Percentiles rank a stretch among this genome's conserved stretches.
These are phyloP conservation scores for Sus scrofa DNA, from an alignment of 2,113 vertebrate species.

Conservation along the genomic window DNA sequence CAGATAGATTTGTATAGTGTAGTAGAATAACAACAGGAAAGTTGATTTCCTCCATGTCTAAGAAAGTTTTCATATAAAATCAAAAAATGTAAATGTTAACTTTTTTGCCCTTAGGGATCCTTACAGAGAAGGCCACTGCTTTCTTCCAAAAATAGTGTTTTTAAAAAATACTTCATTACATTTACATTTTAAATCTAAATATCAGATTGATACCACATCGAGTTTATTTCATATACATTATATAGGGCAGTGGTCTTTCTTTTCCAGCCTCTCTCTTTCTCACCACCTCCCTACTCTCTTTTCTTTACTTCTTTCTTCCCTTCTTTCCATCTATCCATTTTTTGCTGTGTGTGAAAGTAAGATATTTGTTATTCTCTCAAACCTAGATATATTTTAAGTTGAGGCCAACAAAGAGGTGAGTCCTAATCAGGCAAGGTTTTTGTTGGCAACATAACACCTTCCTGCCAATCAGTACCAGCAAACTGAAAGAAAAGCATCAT, in stretches of 20 bases:
- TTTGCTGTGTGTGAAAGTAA: background rate
- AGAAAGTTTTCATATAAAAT: background rate
- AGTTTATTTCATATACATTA: background rate
- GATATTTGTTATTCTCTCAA: background rate
- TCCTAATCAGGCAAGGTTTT: background rate
- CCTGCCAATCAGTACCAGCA: background rate
- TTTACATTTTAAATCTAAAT: background rate
- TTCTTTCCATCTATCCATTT: background rate
- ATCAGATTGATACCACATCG: background rate
- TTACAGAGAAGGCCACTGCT: background rate
- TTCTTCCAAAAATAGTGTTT: background rate
- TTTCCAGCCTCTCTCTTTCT: background rate
- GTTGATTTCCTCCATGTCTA: background rate
- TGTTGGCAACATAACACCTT: background rate
- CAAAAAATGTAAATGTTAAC: background rate
- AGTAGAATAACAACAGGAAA: background rate
- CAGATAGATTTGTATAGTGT: background rate
- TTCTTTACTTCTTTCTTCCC: background rate
- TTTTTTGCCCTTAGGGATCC: background rate
- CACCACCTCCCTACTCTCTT: rapidly evolving
- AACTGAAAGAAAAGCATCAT: background rate
- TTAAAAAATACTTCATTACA: background rate
- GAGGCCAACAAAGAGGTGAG: background rate
- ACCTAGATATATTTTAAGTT: background rate
- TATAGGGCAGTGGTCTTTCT: background rate